These are phyloP conservation scores for Eutolmus rufibarbis DNA, from an alignment of 2,888 invertebrate genomes.

Conservation along the genomic window DNA sequence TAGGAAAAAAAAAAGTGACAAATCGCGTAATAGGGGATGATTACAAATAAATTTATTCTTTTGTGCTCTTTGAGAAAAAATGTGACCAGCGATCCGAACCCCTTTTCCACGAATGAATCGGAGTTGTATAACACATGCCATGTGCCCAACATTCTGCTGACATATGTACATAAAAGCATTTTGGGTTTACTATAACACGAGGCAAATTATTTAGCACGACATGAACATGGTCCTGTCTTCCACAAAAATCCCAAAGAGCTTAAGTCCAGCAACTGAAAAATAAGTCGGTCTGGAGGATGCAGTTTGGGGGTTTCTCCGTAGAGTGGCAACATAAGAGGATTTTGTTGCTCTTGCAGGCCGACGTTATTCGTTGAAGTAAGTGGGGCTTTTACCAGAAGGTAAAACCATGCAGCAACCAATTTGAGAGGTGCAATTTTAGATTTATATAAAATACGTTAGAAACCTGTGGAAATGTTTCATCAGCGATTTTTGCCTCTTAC, in stretches of 20 bases:
- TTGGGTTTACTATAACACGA: not conserved
- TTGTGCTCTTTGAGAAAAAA: not conserved
- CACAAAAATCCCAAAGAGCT: not conserved
- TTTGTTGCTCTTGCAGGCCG: not conserved
- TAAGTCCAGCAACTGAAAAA: not conserved
- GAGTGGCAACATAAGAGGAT: not conserved
- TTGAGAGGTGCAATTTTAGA: not conserved
- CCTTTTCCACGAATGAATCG: not conserved
- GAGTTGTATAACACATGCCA: not conserved
- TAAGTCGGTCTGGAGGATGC: not conserved
- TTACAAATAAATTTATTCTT: not conserved
- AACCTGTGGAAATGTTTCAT: not conserved
- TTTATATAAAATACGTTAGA: not conserved
- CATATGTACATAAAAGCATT: not conserved
- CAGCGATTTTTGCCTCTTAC: not conserved
- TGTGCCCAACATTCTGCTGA: not conserved
- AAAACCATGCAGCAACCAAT: not conserved
- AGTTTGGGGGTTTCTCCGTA: not conserved
- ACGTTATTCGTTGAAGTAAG: not conserved
- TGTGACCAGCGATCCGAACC: not conserved
- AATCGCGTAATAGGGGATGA: not conserved
- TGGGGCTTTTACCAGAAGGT: not conserved
- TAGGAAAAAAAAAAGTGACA: not conserved
- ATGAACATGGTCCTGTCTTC: not conserved
- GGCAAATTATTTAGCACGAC: not conserved